phyloP scores from a whole-genome alignment of 2,888 invertebrate genomes.

The Nomada fabriciana region DNA sequence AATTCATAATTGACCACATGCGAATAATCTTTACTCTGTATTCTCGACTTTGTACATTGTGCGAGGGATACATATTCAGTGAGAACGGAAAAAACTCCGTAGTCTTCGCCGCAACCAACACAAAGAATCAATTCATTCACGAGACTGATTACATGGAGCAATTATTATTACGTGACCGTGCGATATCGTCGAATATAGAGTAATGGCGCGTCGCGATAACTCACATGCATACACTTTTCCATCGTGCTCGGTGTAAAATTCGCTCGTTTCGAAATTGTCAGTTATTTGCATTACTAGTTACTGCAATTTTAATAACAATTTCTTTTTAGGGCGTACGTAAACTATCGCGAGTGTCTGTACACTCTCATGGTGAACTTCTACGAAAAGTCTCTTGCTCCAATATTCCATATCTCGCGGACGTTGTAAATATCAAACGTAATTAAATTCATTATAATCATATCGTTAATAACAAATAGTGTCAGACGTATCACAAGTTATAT shows the following conservation, averaged over 20 bases:
- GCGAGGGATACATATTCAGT: slow-evolving; percentile 24
- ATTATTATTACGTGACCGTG: slow-evolving; percentile 64
- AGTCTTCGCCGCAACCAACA: slow-evolving; percentile 46
- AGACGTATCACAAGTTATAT: too few relatives aligned
- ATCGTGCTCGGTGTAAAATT: background rate
- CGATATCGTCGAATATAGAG: slow-evolving; percentile 53
- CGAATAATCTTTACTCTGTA: slow-evolving; percentile 59
- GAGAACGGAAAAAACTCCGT: slow-evolving; percentile 41
- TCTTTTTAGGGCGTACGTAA: background rate
- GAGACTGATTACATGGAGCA: slow-evolving; percentile 65
- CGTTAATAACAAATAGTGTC: too few relatives aligned
- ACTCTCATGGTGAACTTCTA: too few relatives aligned
- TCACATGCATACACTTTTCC: background rate
- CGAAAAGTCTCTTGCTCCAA: too few relatives aligned
- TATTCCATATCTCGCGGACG: too few relatives aligned
- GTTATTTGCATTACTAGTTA: background rate
- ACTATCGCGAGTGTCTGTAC: too few relatives aligned
- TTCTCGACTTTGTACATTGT: slow-evolving; percentile 67
- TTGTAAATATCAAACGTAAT: too few relatives aligned
- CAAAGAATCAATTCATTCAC: slow-evolving; percentile 75
- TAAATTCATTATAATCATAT: too few relatives aligned
- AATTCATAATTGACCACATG: slow-evolving; percentile 55
- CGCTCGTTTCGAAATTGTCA: background rate
- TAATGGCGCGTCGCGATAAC: slow-evolving; percentile 45
- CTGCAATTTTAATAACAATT: too few relatives aligned